Percentiles rank a stretch among this genome's conserved stretches.
Conservation (phyloP, 2,888 invertebrate genomes). For the Odiellus spinosus region DNA sequence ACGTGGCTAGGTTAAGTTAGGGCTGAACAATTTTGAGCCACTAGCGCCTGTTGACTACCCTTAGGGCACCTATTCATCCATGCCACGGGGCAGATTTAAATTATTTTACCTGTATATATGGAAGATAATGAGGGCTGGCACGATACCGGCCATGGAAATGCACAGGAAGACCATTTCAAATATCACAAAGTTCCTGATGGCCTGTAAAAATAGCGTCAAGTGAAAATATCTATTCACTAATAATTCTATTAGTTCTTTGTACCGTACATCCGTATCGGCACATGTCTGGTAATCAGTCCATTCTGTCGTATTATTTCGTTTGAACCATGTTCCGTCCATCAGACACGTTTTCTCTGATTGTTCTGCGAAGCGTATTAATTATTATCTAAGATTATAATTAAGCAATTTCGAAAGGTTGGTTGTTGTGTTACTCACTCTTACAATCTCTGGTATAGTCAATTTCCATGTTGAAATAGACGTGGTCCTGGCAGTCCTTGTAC, state of each 20-base stretch:
- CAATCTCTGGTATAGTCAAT: constrained; percentile 9
- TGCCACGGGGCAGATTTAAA: background rate
- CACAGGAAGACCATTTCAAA: constrained; percentile 6
- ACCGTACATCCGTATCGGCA: constrained; percentile 10
- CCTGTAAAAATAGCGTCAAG: no score
- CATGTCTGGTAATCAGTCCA: constrained; percentile 12
- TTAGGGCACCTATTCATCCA: no score
- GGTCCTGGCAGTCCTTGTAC: constrained; percentile 8
- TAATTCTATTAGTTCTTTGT: no score
- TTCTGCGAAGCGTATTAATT: no score
- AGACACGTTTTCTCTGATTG: constrained; percentile 21
- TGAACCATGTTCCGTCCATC: constrained; percentile 22
- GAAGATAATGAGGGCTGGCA: constrained; percentile 29
- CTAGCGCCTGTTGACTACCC: no score
- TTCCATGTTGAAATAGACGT: constrained; percentile 9
- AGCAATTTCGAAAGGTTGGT: no score
- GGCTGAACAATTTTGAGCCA: no score
- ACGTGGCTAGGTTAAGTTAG: no score
- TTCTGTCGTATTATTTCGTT: constrained; percentile 7
- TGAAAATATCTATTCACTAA: no score
- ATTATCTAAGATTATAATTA: no score
- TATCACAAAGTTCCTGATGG: background rate
- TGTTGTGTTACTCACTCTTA: background rate
- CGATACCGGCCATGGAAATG: constrained; percentile 18
- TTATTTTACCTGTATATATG: constrained; percentile 27